Conservation (phyloP, 2,888 invertebrate species). For the Melieria omissa region DNA sequence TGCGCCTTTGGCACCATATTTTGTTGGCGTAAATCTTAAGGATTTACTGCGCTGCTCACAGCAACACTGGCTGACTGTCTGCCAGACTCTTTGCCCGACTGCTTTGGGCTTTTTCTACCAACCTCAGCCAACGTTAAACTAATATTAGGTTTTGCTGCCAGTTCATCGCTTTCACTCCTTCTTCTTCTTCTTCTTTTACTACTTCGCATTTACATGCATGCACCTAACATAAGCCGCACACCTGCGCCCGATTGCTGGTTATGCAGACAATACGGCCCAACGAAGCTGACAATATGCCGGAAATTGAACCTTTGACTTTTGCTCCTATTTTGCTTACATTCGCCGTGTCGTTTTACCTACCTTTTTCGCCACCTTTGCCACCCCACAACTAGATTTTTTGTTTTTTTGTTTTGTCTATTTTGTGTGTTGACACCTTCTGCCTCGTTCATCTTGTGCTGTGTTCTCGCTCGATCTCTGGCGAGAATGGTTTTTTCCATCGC, state of each 20-base stretch:
- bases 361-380: slow-evolving; percentile 7
- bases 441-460: background rate
- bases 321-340: slow-evolving; percentile 19
- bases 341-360: slow-evolving; percentile 18
- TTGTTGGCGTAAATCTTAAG: slow-evolving; percentile 24
- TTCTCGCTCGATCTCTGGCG: background rate
- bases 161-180: background rate
- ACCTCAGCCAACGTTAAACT: no score
- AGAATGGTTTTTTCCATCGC: background rate
- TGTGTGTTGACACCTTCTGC: slow-evolving; percentile 18
- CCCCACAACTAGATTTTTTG: background rate
- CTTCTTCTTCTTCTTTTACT: background rate
- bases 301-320: slow-evolving; percentile 34
- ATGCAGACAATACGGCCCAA: no score
- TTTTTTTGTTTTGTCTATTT: background rate
- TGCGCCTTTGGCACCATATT: background rate
- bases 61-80: no score
- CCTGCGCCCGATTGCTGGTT: no score
- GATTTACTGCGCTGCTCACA: slow-evolving; percentile 12
- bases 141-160: background rate
- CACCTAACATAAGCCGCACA: no score
- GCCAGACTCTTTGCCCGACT: no score
- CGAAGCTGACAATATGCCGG: slow-evolving; percentile 24
- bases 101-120: no score
- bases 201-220: no score